A percentile compares a stretch with the other conserved stretches of the same genome.
Evolutionary conservation across 2,888 invertebrate genomes (phyloP).

Genomic region (Polyommatus iphigenia): DNA sequence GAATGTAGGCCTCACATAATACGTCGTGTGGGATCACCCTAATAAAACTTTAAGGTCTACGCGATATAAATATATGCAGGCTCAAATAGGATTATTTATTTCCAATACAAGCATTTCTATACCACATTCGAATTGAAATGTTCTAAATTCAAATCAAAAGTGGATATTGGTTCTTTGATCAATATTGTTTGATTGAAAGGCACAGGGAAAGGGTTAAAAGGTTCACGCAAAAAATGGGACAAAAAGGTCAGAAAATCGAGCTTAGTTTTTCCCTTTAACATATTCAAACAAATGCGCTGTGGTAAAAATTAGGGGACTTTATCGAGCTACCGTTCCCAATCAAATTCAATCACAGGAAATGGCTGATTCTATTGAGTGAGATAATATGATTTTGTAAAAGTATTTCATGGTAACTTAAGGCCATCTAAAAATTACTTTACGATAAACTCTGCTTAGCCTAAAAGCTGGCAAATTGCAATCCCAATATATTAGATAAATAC

Average conservation of each 20-base stretch:
- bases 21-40: neutral
- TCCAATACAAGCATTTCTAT: neutral
- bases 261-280: constrained; percentile 18
- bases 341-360: neutral
- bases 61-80: constrained; percentile 2
- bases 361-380: neutral
- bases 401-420: neutral
- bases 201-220: constrained; percentile 9
- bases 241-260: constrained; percentile 22
- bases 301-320: constrained; percentile 6
- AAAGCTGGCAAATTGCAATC: neutral
- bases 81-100: neutral
- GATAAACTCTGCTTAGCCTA: neutral
- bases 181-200: constrained; percentile 28
- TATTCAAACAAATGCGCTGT: neutral
- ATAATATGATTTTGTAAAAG: neutral
- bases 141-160: neutral
- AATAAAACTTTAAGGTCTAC: neutral
- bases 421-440: neutral
- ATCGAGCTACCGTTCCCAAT: neutral
- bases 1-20: neutral
- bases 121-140: constrained; percentile 13
- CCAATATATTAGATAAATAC: neutral
- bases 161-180: constrained; percentile 29
- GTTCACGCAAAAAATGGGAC: constrained; percentile 25